Percentiles rank a stretch among this genome's conserved stretches.
Conservation (phyloP, 2,797 vertebrate species). For the Avahi laniger region DNA sequence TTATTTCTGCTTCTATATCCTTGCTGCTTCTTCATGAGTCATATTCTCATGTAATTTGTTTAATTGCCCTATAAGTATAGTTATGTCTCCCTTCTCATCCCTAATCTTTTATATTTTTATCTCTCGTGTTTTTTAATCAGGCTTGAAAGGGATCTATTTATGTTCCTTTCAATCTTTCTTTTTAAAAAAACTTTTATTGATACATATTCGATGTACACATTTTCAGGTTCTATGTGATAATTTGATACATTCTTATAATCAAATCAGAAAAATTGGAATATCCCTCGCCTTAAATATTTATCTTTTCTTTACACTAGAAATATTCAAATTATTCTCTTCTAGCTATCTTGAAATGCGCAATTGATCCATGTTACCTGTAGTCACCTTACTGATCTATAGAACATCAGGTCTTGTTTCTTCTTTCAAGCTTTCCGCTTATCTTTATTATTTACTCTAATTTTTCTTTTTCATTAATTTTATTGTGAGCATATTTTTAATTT, state of each 20-base stretch:
- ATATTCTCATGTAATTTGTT: not conserved
- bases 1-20: not conserved
- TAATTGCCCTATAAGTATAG: not conserved
- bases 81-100: not conserved
- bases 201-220: not conserved
- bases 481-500: not conserved
- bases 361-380: not conserved
- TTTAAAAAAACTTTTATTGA: not conserved
- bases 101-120: constrained; percentile 35
- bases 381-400: not conserved
- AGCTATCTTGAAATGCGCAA: not conserved
- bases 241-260: not conserved
- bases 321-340: not conserved
- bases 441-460: not conserved
- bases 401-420: not conserved
- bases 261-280: not conserved
- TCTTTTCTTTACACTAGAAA: not conserved
- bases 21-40: not conserved
- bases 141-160: not conserved
- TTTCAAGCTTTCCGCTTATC: not conserved
- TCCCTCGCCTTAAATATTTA: not conserved
- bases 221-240: not conserved
- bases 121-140: not conserved
- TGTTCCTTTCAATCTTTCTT: constrained; percentile 12
- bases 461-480: not conserved